Percentiles rank a stretch among this genome's conserved stretches.
Conservation (phyloP, 2,888 invertebrate genomes). For the Zygothrica quintamaculata region DNA sequence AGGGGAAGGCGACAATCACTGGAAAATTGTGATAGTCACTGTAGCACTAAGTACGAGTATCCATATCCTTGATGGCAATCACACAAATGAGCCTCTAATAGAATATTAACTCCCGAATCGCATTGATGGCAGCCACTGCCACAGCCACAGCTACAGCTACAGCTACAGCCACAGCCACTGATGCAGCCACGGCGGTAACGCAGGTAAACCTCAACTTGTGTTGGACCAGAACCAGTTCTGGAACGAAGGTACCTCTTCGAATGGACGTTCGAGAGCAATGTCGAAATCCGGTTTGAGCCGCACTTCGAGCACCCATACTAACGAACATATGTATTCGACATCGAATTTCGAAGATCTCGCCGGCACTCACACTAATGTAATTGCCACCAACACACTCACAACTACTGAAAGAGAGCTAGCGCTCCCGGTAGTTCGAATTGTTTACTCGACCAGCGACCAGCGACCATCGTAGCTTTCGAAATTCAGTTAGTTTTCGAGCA, state of each 20-base stretch:
- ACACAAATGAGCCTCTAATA: conserved; percentile 83
- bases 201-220: conserved; percentile 62
- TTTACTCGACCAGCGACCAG: conserved; percentile 41
- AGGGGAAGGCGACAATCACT: conserved; percentile 38
- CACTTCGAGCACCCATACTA: conserved; percentile 48
- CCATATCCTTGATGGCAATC: conserved; percentile 82
- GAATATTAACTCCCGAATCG: conserved; percentile 82
- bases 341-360: conserved; percentile 71
- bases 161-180: conserved; percentile 30
- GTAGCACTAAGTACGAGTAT: conserved; percentile 10
- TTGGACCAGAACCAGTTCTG: conserved; percentile 65
- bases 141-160: conserved; percentile 17
- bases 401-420: conserved; percentile 31
- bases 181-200: conserved; percentile 32
- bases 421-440: conserved; percentile 11
- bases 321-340: conserved; percentile 30
- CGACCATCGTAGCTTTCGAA: conserved; percentile 62
- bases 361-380: conserved; percentile 56
- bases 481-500: conserved; percentile 65
- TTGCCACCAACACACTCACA: conserved; percentile 54
- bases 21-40: conserved; percentile 42
- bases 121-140: conserved; percentile 51
- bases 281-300: conserved; percentile 69
- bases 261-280: conserved; percentile 33
- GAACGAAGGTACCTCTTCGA: conserved; percentile 27